Evolutionary conservation across 2,797 vertebrate genomes (phyloP), one percentile per base, ranked within the genome.

Genomic region (Melanotaenia maccullochi): DNA sequence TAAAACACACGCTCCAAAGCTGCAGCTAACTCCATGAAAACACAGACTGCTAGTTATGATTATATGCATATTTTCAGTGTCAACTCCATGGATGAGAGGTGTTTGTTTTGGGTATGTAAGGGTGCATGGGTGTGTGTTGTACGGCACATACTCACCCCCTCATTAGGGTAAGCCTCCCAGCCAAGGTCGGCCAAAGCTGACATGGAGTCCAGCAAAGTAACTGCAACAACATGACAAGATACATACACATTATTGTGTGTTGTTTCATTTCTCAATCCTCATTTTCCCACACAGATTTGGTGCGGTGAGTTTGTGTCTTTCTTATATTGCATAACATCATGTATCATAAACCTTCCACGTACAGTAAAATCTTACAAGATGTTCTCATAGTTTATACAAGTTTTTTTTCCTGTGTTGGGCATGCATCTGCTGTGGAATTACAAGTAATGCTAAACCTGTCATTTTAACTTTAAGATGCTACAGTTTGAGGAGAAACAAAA

Each of bases 161-260:
- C 95, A 64, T 93, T 93, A 68, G 95, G 95, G 71, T 95, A 95
- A 24, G 95, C 94, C 90, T 95, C 94, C 95, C 95, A 96, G 82
- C 94, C 95, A 58, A 96, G 92, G 88, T 96, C 94, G 33, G 95
- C 95, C 87, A 94, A 85, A 22, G 95, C 94, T 28, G 94, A 95
- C 95, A 95, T 95, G 33, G 95, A 95, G 85, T 96, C 95, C 90
- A 95, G 88, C 79, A 96, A 87, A 11, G 95, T 95, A 73, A 96
- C 95, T 96, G 86, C 67, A 88, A 83, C 65, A 71, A 81, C 32
- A 86, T 1, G 82, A 72, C 18, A 20, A 25, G 33, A 79, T 51
- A 70, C 14, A 36, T n/a, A 49, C 9, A 49, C 65, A 2, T 28
- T 4, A 51, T 3, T 16, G 16, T 14, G 22, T 24, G 42, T 24